Conservation (phyloP, 2,888 invertebrate genomes). For the Eupithecia insigniata region DNA sequence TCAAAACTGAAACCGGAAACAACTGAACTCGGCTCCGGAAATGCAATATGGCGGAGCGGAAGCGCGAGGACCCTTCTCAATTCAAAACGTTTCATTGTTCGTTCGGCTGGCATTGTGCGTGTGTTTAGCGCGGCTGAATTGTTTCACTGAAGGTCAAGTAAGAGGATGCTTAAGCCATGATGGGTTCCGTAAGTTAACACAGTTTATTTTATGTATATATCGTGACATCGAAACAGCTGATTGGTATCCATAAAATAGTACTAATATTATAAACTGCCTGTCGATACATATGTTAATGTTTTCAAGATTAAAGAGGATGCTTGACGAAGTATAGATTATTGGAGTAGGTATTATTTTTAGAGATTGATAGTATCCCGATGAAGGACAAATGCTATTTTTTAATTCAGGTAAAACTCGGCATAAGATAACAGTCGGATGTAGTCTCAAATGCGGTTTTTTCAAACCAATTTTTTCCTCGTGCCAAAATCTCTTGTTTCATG, state of each 20-base stretch:
- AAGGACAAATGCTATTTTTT: too few relatives aligned
- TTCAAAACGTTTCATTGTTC: conserved; percentile 32
- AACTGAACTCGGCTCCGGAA: conserved; percentile 32
- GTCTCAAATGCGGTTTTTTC: too few relatives aligned
- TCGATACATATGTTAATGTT: too few relatives aligned
- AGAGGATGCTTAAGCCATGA: neutral
- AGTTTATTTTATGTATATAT: neutral
- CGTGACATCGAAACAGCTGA: neutral
- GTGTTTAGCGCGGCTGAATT: conserved; percentile 28
- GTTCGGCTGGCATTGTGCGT: conserved; percentile 28
- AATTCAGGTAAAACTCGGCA: too few relatives aligned
- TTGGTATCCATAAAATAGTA: neutral
- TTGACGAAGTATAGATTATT: too few relatives aligned
- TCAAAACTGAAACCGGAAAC: conserved; percentile 26
- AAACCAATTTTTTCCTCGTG: too few relatives aligned
- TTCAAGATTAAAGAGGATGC: too few relatives aligned
- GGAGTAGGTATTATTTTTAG: too few relatives aligned
- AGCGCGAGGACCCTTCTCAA: conserved; percentile 33
- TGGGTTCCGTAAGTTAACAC: conserved; percentile 9
- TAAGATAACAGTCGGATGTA: too few relatives aligned
- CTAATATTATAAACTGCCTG: too few relatives aligned
- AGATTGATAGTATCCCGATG: too few relatives aligned
- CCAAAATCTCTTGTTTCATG: too few relatives aligned
- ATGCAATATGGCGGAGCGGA: conserved; percentile 41
- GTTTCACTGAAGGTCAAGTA: conserved; percentile 26